phyloP scores from a whole-genome alignment of 2,888 invertebrate genomes.

The Tipula vernalis region DNA sequence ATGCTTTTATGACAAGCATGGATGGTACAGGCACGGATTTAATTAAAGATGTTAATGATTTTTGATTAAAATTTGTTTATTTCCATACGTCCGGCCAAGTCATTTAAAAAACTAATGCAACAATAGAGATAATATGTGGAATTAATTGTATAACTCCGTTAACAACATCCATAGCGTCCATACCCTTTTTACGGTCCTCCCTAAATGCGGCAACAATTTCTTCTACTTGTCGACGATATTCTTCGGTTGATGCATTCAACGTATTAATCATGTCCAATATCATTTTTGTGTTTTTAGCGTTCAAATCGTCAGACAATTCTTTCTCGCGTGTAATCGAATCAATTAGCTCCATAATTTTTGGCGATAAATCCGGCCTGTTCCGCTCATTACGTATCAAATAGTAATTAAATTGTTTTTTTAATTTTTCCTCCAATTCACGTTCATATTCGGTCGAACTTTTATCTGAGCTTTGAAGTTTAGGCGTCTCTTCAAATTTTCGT shows the following conservation, averaged over 20 bases:
- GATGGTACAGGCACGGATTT: neutral
- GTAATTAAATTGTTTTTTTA: neutral
- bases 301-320: neutral
- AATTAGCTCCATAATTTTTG: neutral
- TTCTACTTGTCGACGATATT: neutral
- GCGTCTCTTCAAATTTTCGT: neutral
- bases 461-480: neutral
- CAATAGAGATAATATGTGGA: neutral
- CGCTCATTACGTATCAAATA: neutral
- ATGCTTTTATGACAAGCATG: neutral
- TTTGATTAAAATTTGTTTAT: neutral
- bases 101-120: neutral
- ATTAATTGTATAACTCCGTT: neutral
- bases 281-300: neutral
- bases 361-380: neutral
- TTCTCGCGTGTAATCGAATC: neutral
- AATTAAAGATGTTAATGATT: neutral
- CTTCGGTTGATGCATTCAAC: neutral
- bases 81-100: neutral
- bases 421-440: neutral
- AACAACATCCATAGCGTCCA: neutral
- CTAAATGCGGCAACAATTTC: neutral
- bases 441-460: neutral
- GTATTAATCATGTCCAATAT: conserved; percentile 7
- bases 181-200: neutral